Conservation (phyloP, 2,888 invertebrate species). For the Mongoloraphidia duomilia region DNA sequence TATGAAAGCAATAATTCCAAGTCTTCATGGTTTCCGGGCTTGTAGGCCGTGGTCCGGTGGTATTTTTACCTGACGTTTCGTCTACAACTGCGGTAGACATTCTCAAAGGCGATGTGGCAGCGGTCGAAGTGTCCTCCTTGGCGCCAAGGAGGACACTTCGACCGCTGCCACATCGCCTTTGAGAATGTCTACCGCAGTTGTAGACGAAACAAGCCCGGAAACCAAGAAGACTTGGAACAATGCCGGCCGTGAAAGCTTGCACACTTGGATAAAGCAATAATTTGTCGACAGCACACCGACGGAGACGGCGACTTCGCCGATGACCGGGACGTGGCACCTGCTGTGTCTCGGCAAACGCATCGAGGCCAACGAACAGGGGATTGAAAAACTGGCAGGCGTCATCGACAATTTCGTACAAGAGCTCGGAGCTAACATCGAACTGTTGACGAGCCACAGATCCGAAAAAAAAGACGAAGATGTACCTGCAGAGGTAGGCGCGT, state of each 20-base stretch:
- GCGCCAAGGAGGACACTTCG: too few relatives aligned
- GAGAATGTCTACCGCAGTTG: too few relatives aligned
- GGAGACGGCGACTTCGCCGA: constrained; percentile 23
- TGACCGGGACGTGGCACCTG: constrained; percentile 50
- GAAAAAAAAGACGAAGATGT: neutral
- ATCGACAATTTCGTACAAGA: constrained; percentile 40
- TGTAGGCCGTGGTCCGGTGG: too few relatives aligned
- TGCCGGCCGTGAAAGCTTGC: too few relatives aligned
- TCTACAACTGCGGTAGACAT: too few relatives aligned
- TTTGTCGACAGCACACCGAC: neutral
- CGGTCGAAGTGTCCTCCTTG: too few relatives aligned
- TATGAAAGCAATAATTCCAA: neutral
- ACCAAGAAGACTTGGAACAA: too few relatives aligned
- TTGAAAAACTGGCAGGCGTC: constrained; percentile 44
- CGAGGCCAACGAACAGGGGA: constrained; percentile 45
- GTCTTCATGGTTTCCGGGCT: too few relatives aligned
- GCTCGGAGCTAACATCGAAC: constrained; percentile 6
- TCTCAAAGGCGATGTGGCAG: too few relatives aligned
- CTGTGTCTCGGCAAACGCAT: constrained; percentile 46
- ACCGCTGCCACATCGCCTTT: too few relatives aligned
- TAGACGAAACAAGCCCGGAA: too few relatives aligned
- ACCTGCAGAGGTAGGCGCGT: neutral
- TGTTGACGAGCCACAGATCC: neutral
- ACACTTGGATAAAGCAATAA: neutral
- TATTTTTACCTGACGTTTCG: too few relatives aligned